Percentiles rank a stretch among this genome's conserved stretches.
Evolutionary conservation across 2,797 vertebrate species (phyloP).

Genomic region (Leptodactylus fallax): DNA sequence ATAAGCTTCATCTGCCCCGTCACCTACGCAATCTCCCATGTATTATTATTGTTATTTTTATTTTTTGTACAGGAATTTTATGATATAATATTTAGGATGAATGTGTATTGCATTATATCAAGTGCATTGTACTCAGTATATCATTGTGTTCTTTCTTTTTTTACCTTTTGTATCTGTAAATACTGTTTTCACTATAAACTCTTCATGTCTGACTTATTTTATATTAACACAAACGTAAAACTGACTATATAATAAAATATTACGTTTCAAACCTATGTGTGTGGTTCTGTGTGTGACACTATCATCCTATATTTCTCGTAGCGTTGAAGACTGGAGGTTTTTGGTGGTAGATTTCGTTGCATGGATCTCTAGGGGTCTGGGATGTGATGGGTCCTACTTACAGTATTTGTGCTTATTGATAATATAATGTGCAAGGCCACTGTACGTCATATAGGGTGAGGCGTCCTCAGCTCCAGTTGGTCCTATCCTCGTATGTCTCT

Average conservation of each 20-base stretch:
- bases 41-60: not conserved
- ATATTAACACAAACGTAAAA: slow-evolving; percentile 56
- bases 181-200: slow-evolving; percentile 36
- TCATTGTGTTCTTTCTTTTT: slow-evolving; percentile 12
- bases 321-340: too few species aligned
- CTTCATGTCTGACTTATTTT: slow-evolving; percentile 50
- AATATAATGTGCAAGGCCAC: too few species aligned
- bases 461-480: too few species aligned
- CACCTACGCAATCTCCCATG: not conserved
- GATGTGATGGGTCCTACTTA: too few species aligned
- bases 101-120: not conserved
- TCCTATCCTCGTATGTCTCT: too few species aligned
- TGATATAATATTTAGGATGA: not conserved
- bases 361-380: too few species aligned
- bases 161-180: slow-evolving; percentile 51
- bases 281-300: not conserved
- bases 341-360: too few species aligned
- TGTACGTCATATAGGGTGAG: too few species aligned
- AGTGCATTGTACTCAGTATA: slow-evolving; percentile 16
- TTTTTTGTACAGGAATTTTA: not conserved
- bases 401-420: too few species aligned
- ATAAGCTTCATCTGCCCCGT: not conserved
- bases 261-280: not conserved
- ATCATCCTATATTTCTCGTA: too few species aligned
- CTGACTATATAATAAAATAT: slow-evolving; percentile 25